These are phyloP conservation scores for Kryptolebias ocellatus DNA, from an alignment of 2,797 vertebrate species.

Conservation along the genomic window DNA sequence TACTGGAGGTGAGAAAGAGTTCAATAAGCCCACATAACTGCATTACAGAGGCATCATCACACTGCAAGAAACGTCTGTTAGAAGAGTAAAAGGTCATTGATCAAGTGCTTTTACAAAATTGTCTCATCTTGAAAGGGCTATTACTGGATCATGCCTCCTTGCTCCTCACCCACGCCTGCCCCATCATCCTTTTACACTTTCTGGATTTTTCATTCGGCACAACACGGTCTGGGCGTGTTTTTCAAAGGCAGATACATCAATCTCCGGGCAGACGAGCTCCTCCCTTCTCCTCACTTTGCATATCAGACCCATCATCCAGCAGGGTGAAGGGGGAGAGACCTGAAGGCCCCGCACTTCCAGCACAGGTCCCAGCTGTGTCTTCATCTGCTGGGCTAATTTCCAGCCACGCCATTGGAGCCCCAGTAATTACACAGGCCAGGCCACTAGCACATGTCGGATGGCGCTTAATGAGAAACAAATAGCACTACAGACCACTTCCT, in stretches of 20 bases:
- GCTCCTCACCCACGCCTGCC: constrained; percentile 15
- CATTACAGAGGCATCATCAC: constrained; percentile 1
- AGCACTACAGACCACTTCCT: constrained; percentile 54
- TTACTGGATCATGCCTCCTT: neutral
- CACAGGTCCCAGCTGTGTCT: constrained; percentile 78
- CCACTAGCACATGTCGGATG: constrained; percentile 61
- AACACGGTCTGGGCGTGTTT: constrained; percentile 7
- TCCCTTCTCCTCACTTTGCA: constrained; percentile 15
- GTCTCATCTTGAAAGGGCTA: constrained; percentile 11
- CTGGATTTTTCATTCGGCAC: constrained; percentile 32
- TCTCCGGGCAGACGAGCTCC: constrained; percentile 11
- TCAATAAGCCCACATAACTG: neutral
- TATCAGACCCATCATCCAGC: constrained; percentile 49
- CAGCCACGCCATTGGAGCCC: constrained; percentile 58
- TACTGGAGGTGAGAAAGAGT: constrained; percentile 93
- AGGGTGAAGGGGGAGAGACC: constrained; percentile 55
- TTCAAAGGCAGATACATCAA: constrained; percentile 7
- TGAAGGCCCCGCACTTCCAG: constrained; percentile 54
- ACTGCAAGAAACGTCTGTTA: constrained; percentile 11
- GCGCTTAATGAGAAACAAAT: constrained; percentile 75
- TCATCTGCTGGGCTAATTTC: constrained; percentile 76
- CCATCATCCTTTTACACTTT: constrained; percentile 14
- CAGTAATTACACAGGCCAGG: constrained; percentile 74
- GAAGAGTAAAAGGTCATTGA: constrained; percentile 6
- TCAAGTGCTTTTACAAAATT: constrained; percentile 13